These are phyloP conservation scores for Helobdella robusta DNA, from an alignment of 2,888 invertebrate species.

Conservation along the genomic window DNA sequence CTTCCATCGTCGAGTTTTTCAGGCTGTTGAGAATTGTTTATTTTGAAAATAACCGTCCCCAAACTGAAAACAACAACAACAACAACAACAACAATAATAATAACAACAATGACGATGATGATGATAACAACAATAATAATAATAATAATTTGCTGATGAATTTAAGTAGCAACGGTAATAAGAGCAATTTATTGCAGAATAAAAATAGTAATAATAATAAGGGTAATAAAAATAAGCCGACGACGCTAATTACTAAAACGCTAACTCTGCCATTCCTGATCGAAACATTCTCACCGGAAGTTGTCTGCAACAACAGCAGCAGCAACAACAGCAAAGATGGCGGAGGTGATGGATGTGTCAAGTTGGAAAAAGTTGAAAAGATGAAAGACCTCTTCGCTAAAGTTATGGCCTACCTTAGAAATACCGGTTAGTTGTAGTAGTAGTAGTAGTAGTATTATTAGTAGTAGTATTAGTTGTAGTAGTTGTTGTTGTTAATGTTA, in stretches of 20 bases:
- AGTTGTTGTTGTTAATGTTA: too few relatives aligned
- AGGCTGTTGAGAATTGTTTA: slow-evolving; percentile 33
- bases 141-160: too few relatives aligned
- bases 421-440: slow-evolving; percentile 27
- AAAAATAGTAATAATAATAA: too few relatives aligned
- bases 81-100: too few relatives aligned
- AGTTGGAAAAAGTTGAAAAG: slow-evolving; percentile 31
- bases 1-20: slow-evolving; percentile 31
- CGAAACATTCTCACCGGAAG: slow-evolving; percentile 34
- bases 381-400: slow-evolving; percentile 31
- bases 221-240: too few relatives aligned
- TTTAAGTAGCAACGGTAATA: neutral
- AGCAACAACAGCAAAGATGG: slow-evolving; percentile 3
- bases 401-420: slow-evolving; percentile 29
- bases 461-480: too few relatives aligned
- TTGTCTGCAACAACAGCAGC: slow-evolving; percentile 22
- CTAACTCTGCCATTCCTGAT: slow-evolving; percentile 31
- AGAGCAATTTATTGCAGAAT: neutral
- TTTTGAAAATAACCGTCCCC: neutral
- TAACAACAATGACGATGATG: too few relatives aligned
- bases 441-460: too few relatives aligned
- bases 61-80: neutral
- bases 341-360: neutral
- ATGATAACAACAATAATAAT: too few relatives aligned
- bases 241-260: neutral